Evolutionary conservation across 2,888 invertebrate species (phyloP).

Genomic region (Capitulum mitella): DNA sequence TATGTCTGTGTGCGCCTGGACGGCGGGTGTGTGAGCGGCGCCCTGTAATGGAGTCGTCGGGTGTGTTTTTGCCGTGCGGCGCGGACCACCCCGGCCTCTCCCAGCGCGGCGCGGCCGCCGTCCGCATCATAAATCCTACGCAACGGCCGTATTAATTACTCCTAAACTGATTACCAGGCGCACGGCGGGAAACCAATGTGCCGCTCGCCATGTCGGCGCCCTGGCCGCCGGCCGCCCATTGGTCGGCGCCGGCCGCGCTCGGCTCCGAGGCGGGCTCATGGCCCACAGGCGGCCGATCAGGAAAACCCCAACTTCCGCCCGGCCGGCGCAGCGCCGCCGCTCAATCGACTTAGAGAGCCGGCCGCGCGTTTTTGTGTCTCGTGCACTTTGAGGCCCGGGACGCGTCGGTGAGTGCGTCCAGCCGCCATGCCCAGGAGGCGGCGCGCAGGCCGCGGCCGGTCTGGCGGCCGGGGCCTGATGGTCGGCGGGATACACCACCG

Average conservation of each 20-base stretch:
- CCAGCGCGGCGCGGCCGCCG: not conserved
- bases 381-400: too few relatives aligned
- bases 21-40: too few relatives aligned
- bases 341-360: conserved; percentile 1
- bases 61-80: not conserved
- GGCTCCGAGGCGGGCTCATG: not conserved
- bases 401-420: too few relatives aligned
- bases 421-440: too few relatives aligned
- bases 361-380: not conserved
- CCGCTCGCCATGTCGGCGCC: too few relatives aligned
- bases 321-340: not conserved
- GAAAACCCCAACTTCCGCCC: not conserved
- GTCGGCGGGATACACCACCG: not conserved
- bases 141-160: conserved; percentile 18
- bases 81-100: not conserved
- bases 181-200: not conserved
- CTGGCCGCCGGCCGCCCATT: too few relatives aligned
- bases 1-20: too few relatives aligned
- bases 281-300: not conserved
- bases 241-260: too few relatives aligned
- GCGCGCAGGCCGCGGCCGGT: not conserved
- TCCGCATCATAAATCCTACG: not conserved
- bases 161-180: conserved; percentile 3
- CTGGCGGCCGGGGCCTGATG: not conserved
- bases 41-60: not conserved